A percentile compares a stretch with the other conserved stretches of the same genome.
These are phyloP conservation scores for Dasyurus viverrinus DNA, from an alignment of 2,113 vertebrate genomes.

Conservation along the genomic window DNA sequence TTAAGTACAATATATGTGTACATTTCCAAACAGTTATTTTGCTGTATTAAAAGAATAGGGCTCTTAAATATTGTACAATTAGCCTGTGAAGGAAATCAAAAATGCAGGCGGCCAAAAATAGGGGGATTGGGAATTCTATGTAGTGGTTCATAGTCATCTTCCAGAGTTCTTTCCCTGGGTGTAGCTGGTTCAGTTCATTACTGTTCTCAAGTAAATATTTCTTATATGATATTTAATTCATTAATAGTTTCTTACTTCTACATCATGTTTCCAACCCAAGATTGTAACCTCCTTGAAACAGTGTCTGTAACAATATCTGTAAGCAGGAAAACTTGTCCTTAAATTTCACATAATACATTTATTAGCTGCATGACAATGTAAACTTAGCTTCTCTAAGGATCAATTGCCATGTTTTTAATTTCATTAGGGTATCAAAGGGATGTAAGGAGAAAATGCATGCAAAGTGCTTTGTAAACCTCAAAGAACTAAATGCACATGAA, in stretches of 20 bases:
- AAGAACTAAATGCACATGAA: not conserved
- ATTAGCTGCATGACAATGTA: not conserved
- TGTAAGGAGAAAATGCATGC: not conserved
- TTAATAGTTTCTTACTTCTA: not conserved
- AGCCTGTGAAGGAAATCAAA: too few species aligned
- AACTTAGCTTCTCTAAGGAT: not conserved
- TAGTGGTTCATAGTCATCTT: too few species aligned
- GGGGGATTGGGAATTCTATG: too few species aligned
- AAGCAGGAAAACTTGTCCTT: not conserved
- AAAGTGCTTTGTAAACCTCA: constrained; percentile 14
- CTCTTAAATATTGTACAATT: too few species aligned
- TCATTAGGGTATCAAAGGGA: not conserved
- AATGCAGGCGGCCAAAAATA: too few species aligned
- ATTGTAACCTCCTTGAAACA: not conserved
- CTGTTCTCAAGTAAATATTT: not conserved
- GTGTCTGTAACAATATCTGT: not conserved
- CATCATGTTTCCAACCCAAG: not conserved
- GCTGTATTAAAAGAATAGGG: too few species aligned
- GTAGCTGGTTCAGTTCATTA: too few species aligned
- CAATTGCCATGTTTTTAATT: not conserved
- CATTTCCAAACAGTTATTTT: too few species aligned
- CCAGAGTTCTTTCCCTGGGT: too few species aligned
- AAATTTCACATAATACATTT: not conserved
- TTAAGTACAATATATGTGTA: too few species aligned
- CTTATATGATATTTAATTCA: not conserved